Base-by-base conservation (phyloP, 2,113 vertebrate genomes). In the Suricata suricatta region DNA sequence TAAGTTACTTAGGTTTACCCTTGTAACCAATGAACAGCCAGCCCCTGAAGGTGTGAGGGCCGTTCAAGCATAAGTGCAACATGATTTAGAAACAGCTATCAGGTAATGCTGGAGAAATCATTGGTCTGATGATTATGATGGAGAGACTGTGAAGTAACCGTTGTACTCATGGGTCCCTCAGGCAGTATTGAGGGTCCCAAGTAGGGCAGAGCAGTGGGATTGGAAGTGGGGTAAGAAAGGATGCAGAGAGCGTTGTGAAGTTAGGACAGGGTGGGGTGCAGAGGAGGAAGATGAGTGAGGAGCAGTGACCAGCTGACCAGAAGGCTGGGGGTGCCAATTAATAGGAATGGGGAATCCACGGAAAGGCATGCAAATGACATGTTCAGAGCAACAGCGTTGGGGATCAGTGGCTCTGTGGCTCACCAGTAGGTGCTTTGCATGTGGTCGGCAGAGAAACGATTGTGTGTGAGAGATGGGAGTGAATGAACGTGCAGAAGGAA, bases 111-210 rank as follows among this genome's bases (percentile, higher is more conserved):
- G 29, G 38, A 60, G 35, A 31, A 31, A 25, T 2, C 0, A 52
- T 1, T 44, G 27, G n/a, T 86, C 52, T 64, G 64, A 50, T 4
- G 41, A 41, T 41, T 41, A 41, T 41, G 41, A 41, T 5, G 1
- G 57, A 21, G 69, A 19, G 31, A 27, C 27, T 14, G 2, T 13
- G 5, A 5, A 25, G 19, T 14, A 23, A 17, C 0, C 17, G 1
- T 0, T 8, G 15, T 3, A 8, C 44, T 3, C 17, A 2, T 0
- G 1, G 12, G 7, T 13, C 25, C n/a, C 5, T 13, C 17, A 7
- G 50, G 35, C 11, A 38, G 35, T 1, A 13, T 1, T 9, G 38
- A 64, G 38, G 57, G 27, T 74, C 16, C 29, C 6, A 1, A n/a
- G 69, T 4, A 3, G 19, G 31, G 29, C 57, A 80, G 54, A 63